phyloP scores from a whole-genome alignment of 2,888 invertebrate species.

The Machimus atricapillus region DNA sequence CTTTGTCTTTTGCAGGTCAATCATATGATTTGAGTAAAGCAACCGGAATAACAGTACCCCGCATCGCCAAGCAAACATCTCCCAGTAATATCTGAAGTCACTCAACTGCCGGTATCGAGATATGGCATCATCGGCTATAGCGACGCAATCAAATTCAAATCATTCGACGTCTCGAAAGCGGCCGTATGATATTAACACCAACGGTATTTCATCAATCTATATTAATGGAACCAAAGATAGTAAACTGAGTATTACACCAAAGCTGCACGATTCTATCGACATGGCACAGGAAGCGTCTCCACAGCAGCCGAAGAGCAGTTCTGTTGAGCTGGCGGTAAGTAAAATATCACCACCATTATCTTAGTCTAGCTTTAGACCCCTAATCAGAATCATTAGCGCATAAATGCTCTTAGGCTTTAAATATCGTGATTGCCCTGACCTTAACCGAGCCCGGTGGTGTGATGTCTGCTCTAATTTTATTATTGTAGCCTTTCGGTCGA shows the following conservation, averaged over 20 bases:
- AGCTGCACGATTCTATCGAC: conserved; percentile 5
- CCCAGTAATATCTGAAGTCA: not conserved
- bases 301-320: conserved; percentile 10
- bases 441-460: conserved; percentile 18
- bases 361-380: not conserved
- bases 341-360: not conserved
- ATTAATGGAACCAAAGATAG: conserved; percentile 39
- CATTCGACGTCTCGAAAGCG: conserved; percentile 55
- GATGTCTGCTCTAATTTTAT: conserved; percentile 15
- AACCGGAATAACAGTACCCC: not conserved
- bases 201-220: conserved; percentile 47
- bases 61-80: not conserved
- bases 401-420: not conserved
- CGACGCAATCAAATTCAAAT: conserved; percentile 42
- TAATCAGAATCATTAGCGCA: not conserved
- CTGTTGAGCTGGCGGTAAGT: not conserved
- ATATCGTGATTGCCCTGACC: conserved; percentile 8
- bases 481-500: not conserved
- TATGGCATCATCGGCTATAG: conserved; percentile 45
- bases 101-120: conserved; percentile 36
- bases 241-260: conserved; percentile 38
- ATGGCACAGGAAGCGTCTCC: conserved; percentile 1
- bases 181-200: conserved; percentile 55
- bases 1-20: conserved; percentile 26
- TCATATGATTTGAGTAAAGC: conserved; percentile 31